Evolutionary conservation across 2,797 vertebrate species (phyloP).

Genomic region (Allobates femoralis): DNA sequence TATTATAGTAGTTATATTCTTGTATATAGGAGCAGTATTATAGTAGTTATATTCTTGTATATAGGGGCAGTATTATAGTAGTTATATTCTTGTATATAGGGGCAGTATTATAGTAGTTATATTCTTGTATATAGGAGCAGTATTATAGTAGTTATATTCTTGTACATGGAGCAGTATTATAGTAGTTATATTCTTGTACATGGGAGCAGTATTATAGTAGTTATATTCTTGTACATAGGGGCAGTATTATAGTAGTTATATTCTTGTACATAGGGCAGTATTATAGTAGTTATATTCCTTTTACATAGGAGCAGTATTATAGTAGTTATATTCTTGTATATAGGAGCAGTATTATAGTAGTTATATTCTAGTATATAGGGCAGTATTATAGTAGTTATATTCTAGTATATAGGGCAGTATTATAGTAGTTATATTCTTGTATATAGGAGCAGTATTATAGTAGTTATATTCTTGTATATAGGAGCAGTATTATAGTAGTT

Average conservation of each 20-base stretch:
- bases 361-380: neutral
- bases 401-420: neutral
- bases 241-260: neutral
- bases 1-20: too few relatives aligned
- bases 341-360: conserved; percentile 2
- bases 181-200: neutral
- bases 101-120: conserved; percentile 13
- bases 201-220: neutral
- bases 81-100: neutral
- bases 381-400: conserved; percentile 1
- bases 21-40: neutral
- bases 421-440: neutral
- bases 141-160: conserved; percentile 8
- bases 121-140: neutral
- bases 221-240: neutral
- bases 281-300: conserved; percentile 6
- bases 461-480: neutral
- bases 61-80: neutral
- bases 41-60: neutral
- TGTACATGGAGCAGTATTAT: neutral
- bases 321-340: conserved; percentile 1
- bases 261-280: neutral
- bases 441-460: neutral
- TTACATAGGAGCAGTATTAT: neutral
- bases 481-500: conserved; percentile 2